phyloP scores from a whole-genome alignment of 2,113 vertebrate genomes.

The Cnemophilus loriae region DNA sequence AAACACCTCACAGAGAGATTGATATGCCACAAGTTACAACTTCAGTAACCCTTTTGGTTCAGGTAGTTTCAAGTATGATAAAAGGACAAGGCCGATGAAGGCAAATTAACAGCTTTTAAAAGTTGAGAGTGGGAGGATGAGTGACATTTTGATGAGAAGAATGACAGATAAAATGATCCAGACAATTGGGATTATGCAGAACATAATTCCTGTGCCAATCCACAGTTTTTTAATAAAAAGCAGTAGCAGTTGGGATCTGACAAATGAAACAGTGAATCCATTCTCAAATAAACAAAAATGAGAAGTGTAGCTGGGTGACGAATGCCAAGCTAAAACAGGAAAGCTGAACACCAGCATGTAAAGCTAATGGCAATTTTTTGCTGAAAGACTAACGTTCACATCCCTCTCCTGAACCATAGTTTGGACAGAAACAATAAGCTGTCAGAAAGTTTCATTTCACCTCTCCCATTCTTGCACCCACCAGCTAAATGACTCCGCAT shows the following conservation, averaged over 20 bases:
- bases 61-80: not conserved
- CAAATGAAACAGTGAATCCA: not conserved
- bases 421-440: not conserved
- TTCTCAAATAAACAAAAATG: slow-evolving; percentile 8
- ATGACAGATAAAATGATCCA: slow-evolving; percentile 31
- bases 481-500: not conserved
- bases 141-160: slow-evolving; percentile 12
- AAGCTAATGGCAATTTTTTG: not conserved
- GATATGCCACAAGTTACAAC: not conserved
- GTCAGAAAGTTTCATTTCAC: not conserved
- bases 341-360: not conserved
- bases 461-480: not conserved
- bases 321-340: not conserved
- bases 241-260: not conserved
- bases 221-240: not conserved
- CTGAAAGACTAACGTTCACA: not conserved
- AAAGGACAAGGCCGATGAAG: not conserved
- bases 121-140: slow-evolving; percentile 9
- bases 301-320: not conserved
- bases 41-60: not conserved
- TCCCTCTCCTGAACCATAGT: not conserved
- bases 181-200: slow-evolving; percentile 28
- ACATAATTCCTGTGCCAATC: slow-evolving; percentile 10
- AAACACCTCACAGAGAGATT: not conserved
- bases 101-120: slow-evolving; percentile 38